phyloP scores from a whole-genome alignment of 2,797 vertebrate species.

The Lemur catta region DNA sequence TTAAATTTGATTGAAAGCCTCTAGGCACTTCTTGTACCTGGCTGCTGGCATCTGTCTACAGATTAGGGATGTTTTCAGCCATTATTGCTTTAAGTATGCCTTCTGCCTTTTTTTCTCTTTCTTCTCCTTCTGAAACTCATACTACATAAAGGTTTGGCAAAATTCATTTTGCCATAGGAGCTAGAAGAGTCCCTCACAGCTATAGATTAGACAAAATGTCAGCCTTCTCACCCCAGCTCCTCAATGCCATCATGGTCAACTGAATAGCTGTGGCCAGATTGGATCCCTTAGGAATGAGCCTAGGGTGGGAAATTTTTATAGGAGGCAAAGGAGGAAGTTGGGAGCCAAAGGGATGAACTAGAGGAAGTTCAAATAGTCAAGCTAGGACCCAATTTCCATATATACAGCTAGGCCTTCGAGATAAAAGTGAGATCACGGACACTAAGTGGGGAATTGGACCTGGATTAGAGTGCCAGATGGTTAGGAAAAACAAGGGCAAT shows the following conservation, averaged over 20 bases:
- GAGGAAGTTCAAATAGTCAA: neutral
- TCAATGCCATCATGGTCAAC: accelerated
- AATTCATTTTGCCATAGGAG: neutral
- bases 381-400: neutral
- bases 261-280: neutral
- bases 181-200: neutral
- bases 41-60: too few relatives aligned
- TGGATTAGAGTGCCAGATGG: neutral
- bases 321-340: neutral
- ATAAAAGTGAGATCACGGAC: neutral
- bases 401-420: neutral
- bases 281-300: neutral
- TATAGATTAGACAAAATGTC: neutral
- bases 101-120: too few relatives aligned
- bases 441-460: neutral
- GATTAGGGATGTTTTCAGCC: too few relatives aligned
- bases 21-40: too few relatives aligned
- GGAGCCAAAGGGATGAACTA: neutral
- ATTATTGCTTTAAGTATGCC: too few relatives aligned
- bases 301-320: neutral
- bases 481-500: neutral
- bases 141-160: neutral
- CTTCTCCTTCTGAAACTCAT: too few relatives aligned
- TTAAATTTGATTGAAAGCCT: too few relatives aligned
- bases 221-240: neutral